Conservation (phyloP, 2,113 vertebrate genomes). For the Argyrosomus japonicus region DNA sequence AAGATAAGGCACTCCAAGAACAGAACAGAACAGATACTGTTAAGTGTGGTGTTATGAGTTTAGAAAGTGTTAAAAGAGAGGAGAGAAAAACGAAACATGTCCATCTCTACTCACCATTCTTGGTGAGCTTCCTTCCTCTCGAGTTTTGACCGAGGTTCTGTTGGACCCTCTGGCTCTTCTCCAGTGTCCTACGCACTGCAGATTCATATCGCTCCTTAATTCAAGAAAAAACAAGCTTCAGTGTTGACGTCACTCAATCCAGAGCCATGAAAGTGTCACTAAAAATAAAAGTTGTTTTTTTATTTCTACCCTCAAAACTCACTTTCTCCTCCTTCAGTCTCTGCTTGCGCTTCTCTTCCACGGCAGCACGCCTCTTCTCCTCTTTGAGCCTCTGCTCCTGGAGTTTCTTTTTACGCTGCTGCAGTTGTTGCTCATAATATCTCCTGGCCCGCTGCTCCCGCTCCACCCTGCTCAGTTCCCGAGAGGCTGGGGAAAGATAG, state of each 20-base stretch:
- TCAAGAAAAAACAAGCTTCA: constrained; percentile 36
- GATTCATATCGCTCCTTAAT: constrained; percentile 92
- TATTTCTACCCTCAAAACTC: constrained; percentile 40
- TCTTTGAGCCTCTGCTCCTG: constrained; percentile 91
- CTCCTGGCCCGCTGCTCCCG: constrained; percentile 89
- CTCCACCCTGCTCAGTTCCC: constrained; percentile 89
- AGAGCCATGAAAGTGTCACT: constrained; percentile 3
- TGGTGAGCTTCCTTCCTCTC: constrained; percentile 85
- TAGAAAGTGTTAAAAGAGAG: constrained; percentile 31
- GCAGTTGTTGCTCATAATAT: constrained; percentile 91
- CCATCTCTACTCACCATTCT: constrained; percentile 77
- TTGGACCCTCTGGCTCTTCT: constrained; percentile 91
- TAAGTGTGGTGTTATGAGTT: constrained; percentile 20
- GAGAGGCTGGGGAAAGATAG: constrained; percentile 82
- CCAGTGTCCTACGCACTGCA: constrained; percentile 90
- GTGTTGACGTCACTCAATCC: neutral
- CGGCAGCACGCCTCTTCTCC: constrained; percentile 89
- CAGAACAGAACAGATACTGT: constrained; percentile 24
- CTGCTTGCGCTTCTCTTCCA: constrained; percentile 93
- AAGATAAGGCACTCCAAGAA: constrained; percentile 48
- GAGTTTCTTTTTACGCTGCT: constrained; percentile 91
- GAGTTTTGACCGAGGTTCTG: constrained; percentile 86
- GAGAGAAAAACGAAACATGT: neutral
- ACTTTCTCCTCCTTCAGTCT: constrained; percentile 91
- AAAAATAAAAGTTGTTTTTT: neutral